phyloP scores from a whole-genome alignment of 2,113 vertebrate species.

The Notechis scutatus region DNA sequence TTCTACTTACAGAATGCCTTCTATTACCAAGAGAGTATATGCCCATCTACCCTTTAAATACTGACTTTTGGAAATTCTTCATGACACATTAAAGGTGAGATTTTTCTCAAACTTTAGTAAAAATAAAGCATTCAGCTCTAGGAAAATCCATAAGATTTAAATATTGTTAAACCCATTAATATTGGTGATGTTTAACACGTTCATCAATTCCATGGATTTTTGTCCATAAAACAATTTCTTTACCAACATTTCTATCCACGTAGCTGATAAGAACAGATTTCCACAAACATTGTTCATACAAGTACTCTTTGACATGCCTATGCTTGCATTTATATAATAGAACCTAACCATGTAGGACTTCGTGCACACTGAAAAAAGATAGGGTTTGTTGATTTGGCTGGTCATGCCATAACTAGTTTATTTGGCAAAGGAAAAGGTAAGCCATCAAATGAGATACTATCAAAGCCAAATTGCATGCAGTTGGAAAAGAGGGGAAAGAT shows the following conservation, averaged over 20 bases:
- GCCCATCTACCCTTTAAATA: conserved; percentile 47
- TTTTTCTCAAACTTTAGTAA: neutral
- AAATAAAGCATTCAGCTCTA: neutral
- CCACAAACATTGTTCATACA: conserved; percentile 26
- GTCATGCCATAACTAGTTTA: neutral
- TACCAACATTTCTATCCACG: neutral
- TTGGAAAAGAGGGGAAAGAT: neutral
- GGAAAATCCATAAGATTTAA: conserved; percentile 18
- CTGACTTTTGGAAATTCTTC: conserved; percentile 47
- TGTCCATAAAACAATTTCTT: conserved; percentile 33
- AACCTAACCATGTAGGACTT: conserved; percentile 38
- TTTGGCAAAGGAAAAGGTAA: neutral
- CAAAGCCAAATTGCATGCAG: neutral
- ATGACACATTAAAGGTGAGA: conserved; percentile 37
- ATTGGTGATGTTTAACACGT: neutral
- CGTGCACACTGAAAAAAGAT: conserved; percentile 35
- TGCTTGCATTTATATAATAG: conserved; percentile 50
- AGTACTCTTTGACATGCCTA: conserved; percentile 34
- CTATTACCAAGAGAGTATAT: conserved; percentile 55
- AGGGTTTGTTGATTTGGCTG: conserved; percentile 15
- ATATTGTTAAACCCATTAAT: neutral
- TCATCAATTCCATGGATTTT: neutral
- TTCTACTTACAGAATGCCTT: conserved; percentile 63
- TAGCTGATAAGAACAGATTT: conserved; percentile 18
- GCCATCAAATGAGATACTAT: neutral